A percentile compares a stretch with the other conserved stretches of the same genome.
Conservation (phyloP, 2,888 invertebrate species). For the Habrosyne pyritoides region DNA sequence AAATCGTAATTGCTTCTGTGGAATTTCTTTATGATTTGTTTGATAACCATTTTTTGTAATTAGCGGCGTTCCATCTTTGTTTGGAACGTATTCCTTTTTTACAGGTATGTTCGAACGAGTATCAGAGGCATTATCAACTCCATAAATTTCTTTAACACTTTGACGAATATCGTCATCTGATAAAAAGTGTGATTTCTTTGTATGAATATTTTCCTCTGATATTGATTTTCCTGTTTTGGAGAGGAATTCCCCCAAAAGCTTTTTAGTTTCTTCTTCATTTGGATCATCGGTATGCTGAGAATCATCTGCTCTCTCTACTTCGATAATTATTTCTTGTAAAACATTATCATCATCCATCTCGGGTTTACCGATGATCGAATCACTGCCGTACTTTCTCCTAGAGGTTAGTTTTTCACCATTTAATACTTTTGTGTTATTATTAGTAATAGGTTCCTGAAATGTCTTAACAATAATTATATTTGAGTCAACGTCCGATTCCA, state of each 20-base stretch:
- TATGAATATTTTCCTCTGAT: neutral
- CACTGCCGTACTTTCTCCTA: neutral
- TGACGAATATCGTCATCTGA: neutral
- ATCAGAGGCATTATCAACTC: neutral
- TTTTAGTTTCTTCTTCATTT: neutral
- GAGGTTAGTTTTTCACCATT: neutral
- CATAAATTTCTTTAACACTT: neutral
- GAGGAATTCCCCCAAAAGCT: neutral
- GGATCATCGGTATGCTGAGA: too few relatives aligned
- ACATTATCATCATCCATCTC: conserved; percentile 10
- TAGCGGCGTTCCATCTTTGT: neutral
- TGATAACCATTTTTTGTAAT: neutral
- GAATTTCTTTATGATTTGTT: neutral
- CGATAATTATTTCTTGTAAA: conserved; percentile 12
- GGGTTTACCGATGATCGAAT: neutral
- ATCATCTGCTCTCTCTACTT: neutral
- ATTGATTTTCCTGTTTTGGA: neutral
- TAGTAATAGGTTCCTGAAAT: conserved; percentile 10
- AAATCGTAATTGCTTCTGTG: neutral
- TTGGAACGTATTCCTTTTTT: neutral
- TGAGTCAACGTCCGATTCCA: conserved; percentile 34
- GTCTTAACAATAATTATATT: conserved; percentile 40
- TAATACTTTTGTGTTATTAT: neutral
- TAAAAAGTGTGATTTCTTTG: neutral
- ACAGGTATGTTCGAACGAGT: neutral